phyloP scores from a whole-genome alignment of 2,113 vertebrate species.

The Meleagris gallopavo region DNA sequence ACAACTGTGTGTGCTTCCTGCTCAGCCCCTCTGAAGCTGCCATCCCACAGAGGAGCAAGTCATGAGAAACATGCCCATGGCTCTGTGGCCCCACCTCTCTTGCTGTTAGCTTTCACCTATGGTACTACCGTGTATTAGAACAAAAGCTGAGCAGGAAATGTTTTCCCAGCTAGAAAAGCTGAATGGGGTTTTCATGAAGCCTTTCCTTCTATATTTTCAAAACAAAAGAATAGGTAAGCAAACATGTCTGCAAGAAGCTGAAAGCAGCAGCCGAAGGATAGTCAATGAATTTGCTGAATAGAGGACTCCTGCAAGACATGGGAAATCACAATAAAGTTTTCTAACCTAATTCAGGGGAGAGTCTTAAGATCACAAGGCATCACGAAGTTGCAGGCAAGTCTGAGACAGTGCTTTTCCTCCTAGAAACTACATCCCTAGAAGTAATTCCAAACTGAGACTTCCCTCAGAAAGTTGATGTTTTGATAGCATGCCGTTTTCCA shows the following conservation, averaged over 20 bases:
- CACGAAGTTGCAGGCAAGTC: not conserved
- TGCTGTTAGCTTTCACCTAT: not conserved
- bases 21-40: not conserved
- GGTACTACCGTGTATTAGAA: not conserved
- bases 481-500: slow-evolving; percentile 4
- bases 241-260: not conserved
- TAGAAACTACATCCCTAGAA: not conserved
- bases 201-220: not conserved
- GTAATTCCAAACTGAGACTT: not conserved
- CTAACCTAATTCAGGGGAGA: not conserved
- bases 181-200: slow-evolving; percentile 15
- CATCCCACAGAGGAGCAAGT: not conserved
- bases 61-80: not conserved
- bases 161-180: slow-evolving; percentile 31
- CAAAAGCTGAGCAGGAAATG: slow-evolving; percentile 34
- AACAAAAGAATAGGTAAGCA: slow-evolving; percentile 36
- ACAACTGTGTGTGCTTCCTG: not conserved
- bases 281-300: not conserved
- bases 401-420: not conserved
- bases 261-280: not conserved
- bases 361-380: not conserved
- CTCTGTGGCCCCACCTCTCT: not conserved
- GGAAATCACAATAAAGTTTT: not conserved
- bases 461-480: not conserved
- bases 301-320: not conserved